These are phyloP conservation scores for Ovis aries DNA, from an alignment of 2,113 vertebrate species.

Conservation along the genomic window DNA sequence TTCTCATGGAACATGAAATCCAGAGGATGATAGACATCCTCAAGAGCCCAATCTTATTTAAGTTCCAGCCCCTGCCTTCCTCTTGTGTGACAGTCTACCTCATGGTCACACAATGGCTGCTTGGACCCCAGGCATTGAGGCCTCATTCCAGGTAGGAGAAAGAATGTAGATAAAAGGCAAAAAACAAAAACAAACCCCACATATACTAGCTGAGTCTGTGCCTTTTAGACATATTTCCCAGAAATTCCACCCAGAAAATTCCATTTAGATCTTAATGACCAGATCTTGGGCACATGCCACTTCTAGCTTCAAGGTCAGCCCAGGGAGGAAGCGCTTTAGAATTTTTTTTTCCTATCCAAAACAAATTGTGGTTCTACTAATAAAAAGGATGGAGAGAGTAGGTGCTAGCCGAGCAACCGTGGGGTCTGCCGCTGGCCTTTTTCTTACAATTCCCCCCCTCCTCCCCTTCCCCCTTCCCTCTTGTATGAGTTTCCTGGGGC, in stretches of 20 bases:
- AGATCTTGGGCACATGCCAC: background rate
- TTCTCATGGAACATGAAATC: background rate
- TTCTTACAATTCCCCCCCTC: background rate
- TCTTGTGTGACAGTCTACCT: rapidly evolving
- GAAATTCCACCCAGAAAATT: background rate
- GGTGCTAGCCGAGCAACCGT: background rate
- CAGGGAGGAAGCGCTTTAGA: rapidly evolving
- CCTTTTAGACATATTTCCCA: background rate
- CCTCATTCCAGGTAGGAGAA: background rate
- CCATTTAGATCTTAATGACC: background rate
- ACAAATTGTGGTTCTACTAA: background rate
- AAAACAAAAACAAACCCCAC: background rate
- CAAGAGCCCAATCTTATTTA: rapidly evolving
- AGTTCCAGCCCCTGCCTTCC: too few species aligned
- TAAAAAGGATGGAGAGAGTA: background rate
- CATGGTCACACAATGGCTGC: background rate
- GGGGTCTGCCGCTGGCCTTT: too few species aligned
- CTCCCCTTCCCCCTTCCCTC: background rate
- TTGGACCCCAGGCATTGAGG: background rate
- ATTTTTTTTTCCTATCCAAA: background rate
- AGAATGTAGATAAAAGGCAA: background rate
- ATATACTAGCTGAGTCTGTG: too few species aligned
- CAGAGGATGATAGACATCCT: background rate
- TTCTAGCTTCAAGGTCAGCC: background rate
- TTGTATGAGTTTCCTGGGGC: background rate